Percentiles rank a stretch among this genome's conserved stretches.
Evolutionary conservation across 1,140 invertebrate species (phyloP).

Genomic region (Ips typographus): DNA sequence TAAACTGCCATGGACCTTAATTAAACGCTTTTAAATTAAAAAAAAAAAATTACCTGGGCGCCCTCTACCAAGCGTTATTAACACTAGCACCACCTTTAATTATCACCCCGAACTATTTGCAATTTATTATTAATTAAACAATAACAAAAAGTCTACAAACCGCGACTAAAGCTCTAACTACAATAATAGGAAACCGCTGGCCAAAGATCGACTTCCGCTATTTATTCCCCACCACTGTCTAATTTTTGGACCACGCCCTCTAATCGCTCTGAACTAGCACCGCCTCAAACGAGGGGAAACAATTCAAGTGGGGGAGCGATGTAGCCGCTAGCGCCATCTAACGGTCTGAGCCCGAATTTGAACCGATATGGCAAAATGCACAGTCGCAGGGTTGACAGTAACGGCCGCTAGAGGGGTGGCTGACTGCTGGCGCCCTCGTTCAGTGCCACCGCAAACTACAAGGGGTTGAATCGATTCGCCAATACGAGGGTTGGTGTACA

Average conservation of each 20-base stretch:
- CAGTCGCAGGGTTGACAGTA: neutral
- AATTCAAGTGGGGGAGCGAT: neutral
- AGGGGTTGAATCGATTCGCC: neutral
- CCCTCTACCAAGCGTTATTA: too few relatives aligned
- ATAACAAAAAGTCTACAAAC: too few relatives aligned
- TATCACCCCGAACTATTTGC: too few relatives aligned
- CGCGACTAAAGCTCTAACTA: too few relatives aligned
- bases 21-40: too few relatives aligned
- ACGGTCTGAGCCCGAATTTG: neutral
- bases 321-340: constrained; percentile 11
- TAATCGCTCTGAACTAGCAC: constrained; percentile 13
- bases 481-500: neutral
- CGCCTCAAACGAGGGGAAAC: constrained; percentile 21
- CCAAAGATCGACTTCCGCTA: constrained; percentile 18
- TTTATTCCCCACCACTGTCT: constrained; percentile 12
- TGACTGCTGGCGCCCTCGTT: neutral
- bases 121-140: too few relatives aligned
- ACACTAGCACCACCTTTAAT: too few relatives aligned
- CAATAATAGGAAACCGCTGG: neutral
- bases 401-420: neutral
- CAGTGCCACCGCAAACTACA: neutral
- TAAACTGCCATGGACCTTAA: too few relatives aligned
- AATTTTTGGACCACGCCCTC: constrained; percentile 12
- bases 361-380: constrained; percentile 11
- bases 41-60: too few relatives aligned